Evolutionary conservation across 2,113 vertebrate species (phyloP), one percentile per base, ranked within the genome.

Genomic region (Lophura nycthemera): DNA sequence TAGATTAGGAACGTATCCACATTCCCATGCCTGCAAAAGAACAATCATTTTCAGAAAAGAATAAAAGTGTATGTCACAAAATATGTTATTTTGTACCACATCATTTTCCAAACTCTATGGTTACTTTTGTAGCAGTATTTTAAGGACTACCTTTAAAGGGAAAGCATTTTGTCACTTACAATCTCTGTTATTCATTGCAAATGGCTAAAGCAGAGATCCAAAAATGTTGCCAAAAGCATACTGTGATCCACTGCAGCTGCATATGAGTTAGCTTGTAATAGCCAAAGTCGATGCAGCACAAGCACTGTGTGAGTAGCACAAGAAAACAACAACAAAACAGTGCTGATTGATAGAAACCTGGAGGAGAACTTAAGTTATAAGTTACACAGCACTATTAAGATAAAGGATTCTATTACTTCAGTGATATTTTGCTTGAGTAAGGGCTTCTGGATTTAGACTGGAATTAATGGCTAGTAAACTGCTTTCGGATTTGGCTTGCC

Each of bases 161-260:
- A 93, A 97, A 96, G 88, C 89, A 92, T 95, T 86, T 96, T 78
- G 82, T 54, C 67, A 90, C 91, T 96, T 94, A 86, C 13, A 45
- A 27, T 43, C 79, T 70, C 47, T 93, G 47, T 88, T 94, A 96
- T 75, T 96, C 60, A 63, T n/a, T 76, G 76, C 27, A 95, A 92
- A 59, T 50, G 48, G 72, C 69, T 86, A 73, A 82, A 84, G 69
- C 47, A 87, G 88, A 87, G 90, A 79, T 10, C 52, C 70, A 94
- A 93, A 94, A 48, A 6, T 42, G n/a, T 1, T 38, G 42, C 66
- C 38, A 73, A 84, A 82, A 76, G 86, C 15, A 10, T 60, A 30
- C 32, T 66, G 84, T 87, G 85, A 92, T 30, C 90, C 81, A 88
- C 1, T 91, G 88, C 87, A 43, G 94, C 83, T 90, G 83, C 82